phyloP scores from a whole-genome alignment of 2,797 vertebrate genomes.

The Characodon lateralis region DNA sequence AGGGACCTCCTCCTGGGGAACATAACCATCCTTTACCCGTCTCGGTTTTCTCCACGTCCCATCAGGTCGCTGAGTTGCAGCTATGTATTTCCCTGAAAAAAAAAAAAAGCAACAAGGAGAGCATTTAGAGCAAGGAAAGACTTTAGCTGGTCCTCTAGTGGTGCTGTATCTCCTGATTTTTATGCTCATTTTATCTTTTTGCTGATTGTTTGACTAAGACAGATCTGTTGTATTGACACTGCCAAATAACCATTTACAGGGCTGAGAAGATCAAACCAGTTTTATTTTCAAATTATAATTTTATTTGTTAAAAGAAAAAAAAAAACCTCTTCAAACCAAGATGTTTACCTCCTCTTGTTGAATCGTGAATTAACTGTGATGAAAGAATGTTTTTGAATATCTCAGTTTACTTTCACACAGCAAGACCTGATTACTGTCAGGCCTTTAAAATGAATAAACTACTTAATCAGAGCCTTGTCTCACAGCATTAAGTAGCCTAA shows the following conservation, averaged over 20 bases:
- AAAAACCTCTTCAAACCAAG: background rate
- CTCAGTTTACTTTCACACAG: no score
- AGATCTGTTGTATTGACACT: no score
- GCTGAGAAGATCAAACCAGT: background rate
- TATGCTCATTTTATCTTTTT: background rate
- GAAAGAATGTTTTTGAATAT: background rate
- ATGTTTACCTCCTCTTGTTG: background rate
- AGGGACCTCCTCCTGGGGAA: conserved; percentile 95
- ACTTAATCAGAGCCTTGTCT: no score
- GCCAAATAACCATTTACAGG: background rate
- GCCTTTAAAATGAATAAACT: no score
- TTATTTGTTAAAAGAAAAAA: background rate
- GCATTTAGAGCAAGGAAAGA: conserved; percentile 9
- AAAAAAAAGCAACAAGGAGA: conserved; percentile 23
- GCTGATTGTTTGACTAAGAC: background rate
- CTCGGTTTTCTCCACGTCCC: conserved; percentile 95
- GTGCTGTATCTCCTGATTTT: background rate
- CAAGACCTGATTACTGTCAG: background rate
- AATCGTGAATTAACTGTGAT: background rate
- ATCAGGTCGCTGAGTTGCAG: conserved; percentile 93
- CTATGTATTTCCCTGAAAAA: conserved; percentile 90
- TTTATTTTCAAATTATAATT: background rate
- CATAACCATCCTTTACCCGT: conserved; percentile 92
- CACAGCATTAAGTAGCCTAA: no score
- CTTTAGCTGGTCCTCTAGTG: background rate